A percentile compares a stretch with the other conserved stretches of the same genome.
phyloP scores from a whole-genome alignment of 2,113 vertebrate species.

The Chlorocebus sabaeus region DNA sequence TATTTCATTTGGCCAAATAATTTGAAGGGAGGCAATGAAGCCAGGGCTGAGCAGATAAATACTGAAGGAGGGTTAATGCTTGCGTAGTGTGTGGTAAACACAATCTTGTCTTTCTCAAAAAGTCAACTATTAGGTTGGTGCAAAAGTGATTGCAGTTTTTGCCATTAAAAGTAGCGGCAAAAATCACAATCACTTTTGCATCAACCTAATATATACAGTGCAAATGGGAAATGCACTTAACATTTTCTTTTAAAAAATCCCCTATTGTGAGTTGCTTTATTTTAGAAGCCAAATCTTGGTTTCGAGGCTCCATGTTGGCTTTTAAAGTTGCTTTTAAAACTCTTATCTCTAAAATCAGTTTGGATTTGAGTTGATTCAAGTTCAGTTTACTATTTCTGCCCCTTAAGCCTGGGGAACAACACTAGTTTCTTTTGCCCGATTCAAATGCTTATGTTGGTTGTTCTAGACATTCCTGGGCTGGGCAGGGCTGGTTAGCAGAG shows the following conservation, averaged over 20 bases:
- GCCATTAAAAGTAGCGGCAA: too few relatives aligned
- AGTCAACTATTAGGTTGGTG: neutral
- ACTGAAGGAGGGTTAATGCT: neutral
- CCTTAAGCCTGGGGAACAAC: neutral
- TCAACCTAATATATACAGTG: neutral
- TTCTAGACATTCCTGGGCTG: slow-evolving; percentile 42
- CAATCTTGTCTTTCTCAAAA: neutral
- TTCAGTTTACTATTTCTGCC: neutral
- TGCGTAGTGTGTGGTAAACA: neutral
- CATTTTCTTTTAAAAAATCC: neutral
- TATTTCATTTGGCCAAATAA: neutral
- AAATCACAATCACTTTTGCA: too few relatives aligned
- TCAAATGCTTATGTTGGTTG: neutral
- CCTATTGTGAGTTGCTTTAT: neutral
- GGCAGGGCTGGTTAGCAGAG: neutral
- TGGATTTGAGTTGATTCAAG: neutral
- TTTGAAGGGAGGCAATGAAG: neutral
- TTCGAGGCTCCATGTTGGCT: neutral
- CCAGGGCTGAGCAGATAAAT: neutral
- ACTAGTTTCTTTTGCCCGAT: neutral
- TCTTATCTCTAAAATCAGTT: slow-evolving; percentile 17
- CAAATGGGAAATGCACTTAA: neutral
- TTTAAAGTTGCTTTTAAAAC: slow-evolving; percentile 31
- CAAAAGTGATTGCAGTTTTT: too few relatives aligned
- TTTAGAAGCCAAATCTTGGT: slow-evolving; percentile 21